Percentiles rank a stretch among this genome's conserved stretches.
These are phyloP conservation scores for Colletes latitarsis DNA, from an alignment of 1,140 invertebrate genomes.

Conservation along the genomic window DNA sequence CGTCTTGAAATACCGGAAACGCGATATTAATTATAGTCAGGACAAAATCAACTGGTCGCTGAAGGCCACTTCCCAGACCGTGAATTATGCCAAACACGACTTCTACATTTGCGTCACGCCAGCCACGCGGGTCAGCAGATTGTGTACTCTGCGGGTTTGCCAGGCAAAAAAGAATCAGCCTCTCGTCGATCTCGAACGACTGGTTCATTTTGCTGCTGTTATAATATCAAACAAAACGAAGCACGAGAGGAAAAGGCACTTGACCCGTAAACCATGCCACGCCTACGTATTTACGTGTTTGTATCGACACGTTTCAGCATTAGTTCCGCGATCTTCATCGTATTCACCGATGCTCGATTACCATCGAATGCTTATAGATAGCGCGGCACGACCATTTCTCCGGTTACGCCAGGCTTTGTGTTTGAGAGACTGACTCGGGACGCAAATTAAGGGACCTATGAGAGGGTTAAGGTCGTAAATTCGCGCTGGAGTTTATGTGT, in stretches of 20 bases:
- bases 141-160: too few species aligned
- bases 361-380: slow-evolving; percentile 55
- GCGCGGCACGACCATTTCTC: slow-evolving; percentile 33
- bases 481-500: slow-evolving; percentile 58
- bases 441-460: slow-evolving; percentile 59
- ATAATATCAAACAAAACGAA: not conserved
- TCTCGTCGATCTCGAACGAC: too few species aligned
- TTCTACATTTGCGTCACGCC: too few species aligned
- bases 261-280: slow-evolving; percentile 19
- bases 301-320: slow-evolving; percentile 4
- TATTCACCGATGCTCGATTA: slow-evolving; percentile 42
- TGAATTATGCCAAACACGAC: not conserved
- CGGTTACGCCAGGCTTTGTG: slow-evolving; percentile 40
- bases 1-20: slow-evolving; percentile 45
- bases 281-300: not conserved
- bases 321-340: slow-evolving; percentile 43
- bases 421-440: slow-evolving; percentile 56
- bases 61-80: not conserved
- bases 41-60: not conserved
- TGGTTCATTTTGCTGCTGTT: too few species aligned
- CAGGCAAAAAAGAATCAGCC: too few species aligned
- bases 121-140: too few species aligned
- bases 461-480: slow-evolving; percentile 47
- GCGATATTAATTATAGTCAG: slow-evolving; percentile 43
- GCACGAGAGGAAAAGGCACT: slow-evolving; percentile 22